Percentiles rank a stretch among this genome's conserved stretches.
phyloP scores from a whole-genome alignment of 2,113 vertebrate genomes.

The Pogona vitticeps region DNA sequence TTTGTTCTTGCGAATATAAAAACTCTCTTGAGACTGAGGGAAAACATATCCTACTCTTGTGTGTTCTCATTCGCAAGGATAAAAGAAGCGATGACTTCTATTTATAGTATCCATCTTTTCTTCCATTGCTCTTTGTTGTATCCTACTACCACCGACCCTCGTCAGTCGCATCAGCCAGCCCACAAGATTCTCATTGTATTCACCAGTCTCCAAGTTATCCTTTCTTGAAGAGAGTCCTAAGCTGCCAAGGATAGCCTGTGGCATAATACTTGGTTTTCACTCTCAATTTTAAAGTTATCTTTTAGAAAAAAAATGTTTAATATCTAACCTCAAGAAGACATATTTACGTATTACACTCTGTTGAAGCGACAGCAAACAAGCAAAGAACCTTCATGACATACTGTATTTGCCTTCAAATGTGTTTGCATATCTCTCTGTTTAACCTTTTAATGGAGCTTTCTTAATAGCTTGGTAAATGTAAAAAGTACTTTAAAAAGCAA shows the following conservation, averaged over 20 bases:
- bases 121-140: too few species aligned
- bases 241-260: not conserved
- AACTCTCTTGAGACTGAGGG: too few species aligned
- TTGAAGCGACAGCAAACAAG: not conserved
- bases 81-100: too few species aligned
- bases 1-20: too few species aligned
- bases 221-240: not conserved
- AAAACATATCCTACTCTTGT: too few species aligned
- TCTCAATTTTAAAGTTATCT: not conserved
- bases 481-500: not conserved
- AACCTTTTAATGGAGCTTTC: not conserved
- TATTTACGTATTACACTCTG: not conserved
- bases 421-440: not conserved
- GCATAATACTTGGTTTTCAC: not conserved
- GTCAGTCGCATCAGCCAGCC: not conserved
- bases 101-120: too few species aligned
- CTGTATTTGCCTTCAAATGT: slow-evolving; percentile 24
- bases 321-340: slow-evolving; percentile 61
- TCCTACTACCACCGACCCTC: too few species aligned
- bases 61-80: too few species aligned
- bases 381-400: slow-evolving; percentile 8
- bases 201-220: not conserved
- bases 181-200: not conserved
- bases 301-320: slow-evolving; percentile 45
- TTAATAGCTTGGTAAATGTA: slow-evolving; percentile 20